phyloP scores from a whole-genome alignment of 2,797 vertebrate species.

The Anguilla anguilla region DNA sequence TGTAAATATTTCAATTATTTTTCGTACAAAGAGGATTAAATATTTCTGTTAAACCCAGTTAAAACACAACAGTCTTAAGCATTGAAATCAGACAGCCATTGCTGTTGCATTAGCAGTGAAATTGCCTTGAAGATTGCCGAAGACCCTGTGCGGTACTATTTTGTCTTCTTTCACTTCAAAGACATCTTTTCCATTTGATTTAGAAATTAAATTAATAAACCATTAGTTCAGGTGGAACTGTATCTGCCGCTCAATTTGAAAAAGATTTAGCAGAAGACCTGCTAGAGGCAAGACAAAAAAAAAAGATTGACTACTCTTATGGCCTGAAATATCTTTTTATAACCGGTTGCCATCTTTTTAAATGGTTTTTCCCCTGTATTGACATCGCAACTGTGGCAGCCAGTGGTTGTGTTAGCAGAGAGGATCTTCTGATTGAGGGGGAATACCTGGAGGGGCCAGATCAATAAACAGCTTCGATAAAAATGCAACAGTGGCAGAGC shows the following conservation, averaged over 20 bases:
- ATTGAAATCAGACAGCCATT: background rate
- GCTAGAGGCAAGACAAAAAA: slow-evolving; percentile 8
- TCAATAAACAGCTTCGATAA: background rate
- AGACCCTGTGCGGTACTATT: background rate
- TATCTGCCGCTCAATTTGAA: slow-evolving; percentile 18
- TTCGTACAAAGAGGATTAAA: background rate
- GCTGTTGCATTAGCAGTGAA: background rate
- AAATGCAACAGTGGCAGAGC: background rate
- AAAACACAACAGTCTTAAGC: background rate
- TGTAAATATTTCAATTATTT: background rate
- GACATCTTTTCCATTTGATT: slow-evolving; percentile 24
- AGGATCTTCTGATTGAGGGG: slow-evolving; percentile 11
- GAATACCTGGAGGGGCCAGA: slow-evolving; percentile 12
- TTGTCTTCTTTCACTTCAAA: slow-evolving; percentile 15
- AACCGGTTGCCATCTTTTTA: slow-evolving; percentile 10
- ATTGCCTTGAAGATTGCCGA: background rate
- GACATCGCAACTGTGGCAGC: background rate
- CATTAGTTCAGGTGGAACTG: slow-evolving; percentile 23
- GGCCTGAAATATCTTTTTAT: slow-evolving; percentile 17
- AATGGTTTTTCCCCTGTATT: background rate
- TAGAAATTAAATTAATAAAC: slow-evolving; percentile 22
- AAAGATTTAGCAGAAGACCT: slow-evolving; percentile 16
- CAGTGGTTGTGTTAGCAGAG: background rate
- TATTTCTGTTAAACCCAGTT: background rate
- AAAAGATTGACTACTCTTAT: slow-evolving; percentile 19